A percentile compares a stretch with the other conserved stretches of the same genome.
These are phyloP conservation scores for Drosophila littoralis DNA, from an alignment of 1,140 invertebrate genomes.

Conservation along the genomic window DNA sequence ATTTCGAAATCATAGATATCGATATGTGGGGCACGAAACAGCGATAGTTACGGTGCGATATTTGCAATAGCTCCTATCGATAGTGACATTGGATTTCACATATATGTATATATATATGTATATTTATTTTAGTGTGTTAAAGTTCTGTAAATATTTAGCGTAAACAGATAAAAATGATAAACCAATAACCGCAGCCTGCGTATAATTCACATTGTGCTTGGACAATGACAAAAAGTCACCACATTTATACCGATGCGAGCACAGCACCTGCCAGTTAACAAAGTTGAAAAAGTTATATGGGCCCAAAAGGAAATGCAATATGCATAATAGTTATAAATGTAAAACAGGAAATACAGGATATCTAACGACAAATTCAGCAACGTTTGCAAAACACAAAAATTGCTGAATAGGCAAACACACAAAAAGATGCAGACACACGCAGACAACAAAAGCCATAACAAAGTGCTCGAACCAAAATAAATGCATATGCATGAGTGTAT, in stretches of 20 bases:
- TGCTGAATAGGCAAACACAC: slow-evolving; percentile 6
- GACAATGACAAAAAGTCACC: slow-evolving; percentile 1
- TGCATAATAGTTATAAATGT: slow-evolving; percentile 48
- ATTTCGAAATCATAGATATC: slow-evolving; percentile 1
- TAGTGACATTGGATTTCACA: slow-evolving; percentile 4
- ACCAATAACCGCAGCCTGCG: background rate
- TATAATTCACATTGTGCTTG: slow-evolving; percentile 8
- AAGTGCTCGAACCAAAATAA: slow-evolving; percentile 77
- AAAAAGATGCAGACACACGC: slow-evolving; percentile 48
- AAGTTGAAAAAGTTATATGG: slow-evolving; percentile 18
- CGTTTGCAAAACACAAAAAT: background rate
- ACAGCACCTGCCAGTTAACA: slow-evolving; percentile 7
- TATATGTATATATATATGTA: slow-evolving; percentile 30
- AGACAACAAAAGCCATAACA: slow-evolving; percentile 77
- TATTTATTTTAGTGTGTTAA: slow-evolving; percentile 45
- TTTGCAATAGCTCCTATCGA: background rate
- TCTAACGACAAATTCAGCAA: background rate
- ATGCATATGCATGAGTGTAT: slow-evolving; percentile 49
- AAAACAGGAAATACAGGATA: slow-evolving; percentile 14
- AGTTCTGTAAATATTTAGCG: slow-evolving; percentile 48
- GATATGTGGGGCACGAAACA: background rate
- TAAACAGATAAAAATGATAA: slow-evolving; percentile 43
- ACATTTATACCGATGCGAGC: background rate
- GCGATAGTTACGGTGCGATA: background rate
- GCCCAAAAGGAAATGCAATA: slow-evolving; percentile 30